Conservation (phyloP, 2,888 invertebrate genomes). For the Calliopum simillimum region DNA sequence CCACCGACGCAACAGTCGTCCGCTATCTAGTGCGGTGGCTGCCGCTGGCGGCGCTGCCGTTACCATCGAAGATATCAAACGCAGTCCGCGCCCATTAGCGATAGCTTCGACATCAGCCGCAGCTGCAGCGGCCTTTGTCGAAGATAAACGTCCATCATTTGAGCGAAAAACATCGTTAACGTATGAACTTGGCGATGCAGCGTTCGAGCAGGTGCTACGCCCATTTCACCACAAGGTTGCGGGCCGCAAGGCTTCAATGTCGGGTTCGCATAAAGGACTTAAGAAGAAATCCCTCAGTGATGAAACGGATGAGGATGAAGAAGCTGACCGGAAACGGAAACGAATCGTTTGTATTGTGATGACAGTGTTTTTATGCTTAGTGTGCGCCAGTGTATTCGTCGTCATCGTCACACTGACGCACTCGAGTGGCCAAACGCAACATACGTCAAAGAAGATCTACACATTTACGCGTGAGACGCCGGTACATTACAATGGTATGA, state of each 20-base stretch:
- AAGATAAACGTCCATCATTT: conserved; percentile 66
- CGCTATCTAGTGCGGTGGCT: conserved; percentile 58
- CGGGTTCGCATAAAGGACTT: conserved; percentile 58
- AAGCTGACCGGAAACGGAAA: conserved; percentile 76
- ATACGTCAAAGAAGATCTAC: conserved; percentile 75
- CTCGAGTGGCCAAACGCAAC: conserved; percentile 75
- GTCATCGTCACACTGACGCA: conserved; percentile 83
- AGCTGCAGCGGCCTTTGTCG: conserved; percentile 60
- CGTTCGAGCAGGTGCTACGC: conserved; percentile 65
- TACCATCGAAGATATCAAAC: conserved; percentile 64
- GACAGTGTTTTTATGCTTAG: conserved; percentile 79
- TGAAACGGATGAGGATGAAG: conserved; percentile 69
- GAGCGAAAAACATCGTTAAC: conserved; percentile 64
- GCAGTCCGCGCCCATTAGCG: conserved; percentile 64
- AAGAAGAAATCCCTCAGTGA: conserved; percentile 68
- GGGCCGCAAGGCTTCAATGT: conserved; percentile 60
- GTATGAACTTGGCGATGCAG: conserved; percentile 64
- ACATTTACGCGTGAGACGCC: conserved; percentile 71
- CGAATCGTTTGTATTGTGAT: conserved; percentile 79
- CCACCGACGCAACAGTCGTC: conserved; percentile 67
- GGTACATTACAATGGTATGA: conserved; percentile 60
- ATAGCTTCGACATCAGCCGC: conserved; percentile 52
- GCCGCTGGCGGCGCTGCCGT: conserved; percentile 54
- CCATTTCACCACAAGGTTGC: conserved; percentile 65
- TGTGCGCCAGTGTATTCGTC: conserved; percentile 79